Percentiles rank a stretch among this genome's conserved stretches.
These are phyloP conservation scores for Drosophila ustulata DNA, from an alignment of 2,888 invertebrate species.

Conservation along the genomic window DNA sequence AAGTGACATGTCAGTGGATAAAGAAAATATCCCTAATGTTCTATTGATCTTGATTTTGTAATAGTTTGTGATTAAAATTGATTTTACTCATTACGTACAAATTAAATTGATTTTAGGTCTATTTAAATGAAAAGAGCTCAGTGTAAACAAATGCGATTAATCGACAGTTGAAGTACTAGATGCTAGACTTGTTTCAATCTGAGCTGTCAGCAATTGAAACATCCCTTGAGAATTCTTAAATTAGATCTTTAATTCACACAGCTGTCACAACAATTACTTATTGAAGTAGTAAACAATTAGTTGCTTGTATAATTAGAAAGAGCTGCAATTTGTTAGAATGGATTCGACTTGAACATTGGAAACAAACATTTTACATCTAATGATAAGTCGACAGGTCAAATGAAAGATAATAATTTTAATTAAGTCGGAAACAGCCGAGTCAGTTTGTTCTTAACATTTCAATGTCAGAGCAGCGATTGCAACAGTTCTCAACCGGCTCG, in stretches of 20 bases:
- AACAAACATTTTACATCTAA: not conserved
- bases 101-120: too few relatives aligned
- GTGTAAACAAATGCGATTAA: too few relatives aligned
- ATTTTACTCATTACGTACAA: not conserved
- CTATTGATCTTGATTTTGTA: not conserved
- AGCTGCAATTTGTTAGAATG: not conserved
- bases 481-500: constrained; percentile 1
- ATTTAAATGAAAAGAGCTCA: too few relatives aligned
- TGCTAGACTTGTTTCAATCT: too few relatives aligned
- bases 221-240: not conserved
- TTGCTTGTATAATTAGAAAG: not conserved
- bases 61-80: not conserved
- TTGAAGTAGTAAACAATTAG: not conserved
- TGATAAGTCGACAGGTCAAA: not conserved
- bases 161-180: too few relatives aligned
- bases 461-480: not conserved
- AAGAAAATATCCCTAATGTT: not conserved
- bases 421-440: not conserved
- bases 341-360: not conserved
- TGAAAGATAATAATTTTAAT: constrained; percentile 4
- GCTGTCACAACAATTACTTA: not conserved
- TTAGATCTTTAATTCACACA: not conserved
- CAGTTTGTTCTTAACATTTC: not conserved
- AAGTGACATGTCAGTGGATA: not conserved
- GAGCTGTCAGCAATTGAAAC: not conserved